phyloP scores from a whole-genome alignment of 2,113 vertebrate species.

The Gambusia holbrooki region DNA sequence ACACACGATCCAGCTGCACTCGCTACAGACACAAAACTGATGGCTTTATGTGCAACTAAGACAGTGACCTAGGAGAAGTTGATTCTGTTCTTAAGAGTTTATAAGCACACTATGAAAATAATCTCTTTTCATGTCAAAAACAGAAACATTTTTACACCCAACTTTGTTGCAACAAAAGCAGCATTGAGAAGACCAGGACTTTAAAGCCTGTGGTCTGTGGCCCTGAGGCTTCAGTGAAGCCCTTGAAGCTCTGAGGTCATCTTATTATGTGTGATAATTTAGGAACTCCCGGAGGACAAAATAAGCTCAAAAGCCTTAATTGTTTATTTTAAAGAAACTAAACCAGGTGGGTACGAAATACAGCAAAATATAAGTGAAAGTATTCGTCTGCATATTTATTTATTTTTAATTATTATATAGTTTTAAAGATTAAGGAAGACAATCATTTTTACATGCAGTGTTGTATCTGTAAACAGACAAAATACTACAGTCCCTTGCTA shows the following conservation, averaged over 20 bases:
- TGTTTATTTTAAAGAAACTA: conserved; percentile 15
- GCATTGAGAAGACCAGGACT: conserved; percentile 31
- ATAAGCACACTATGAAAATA: conserved; percentile 7
- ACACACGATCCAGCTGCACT: not conserved
- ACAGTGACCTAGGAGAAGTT: not conserved
- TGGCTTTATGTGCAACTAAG: not conserved
- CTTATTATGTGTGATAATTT: conserved; percentile 46
- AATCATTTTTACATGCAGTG: not conserved
- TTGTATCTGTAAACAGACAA: not conserved
- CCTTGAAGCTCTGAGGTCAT: conserved; percentile 34
- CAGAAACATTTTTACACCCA: not conserved
- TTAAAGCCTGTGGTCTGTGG: conserved; percentile 18
- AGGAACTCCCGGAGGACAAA: conserved; percentile 33
- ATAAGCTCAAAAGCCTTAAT: conserved; percentile 14
- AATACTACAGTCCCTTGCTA: not conserved
- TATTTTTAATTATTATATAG: not conserved
- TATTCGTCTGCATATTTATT: not conserved
- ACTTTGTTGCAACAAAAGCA: conserved; percentile 25
- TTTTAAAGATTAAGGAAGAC: not conserved
- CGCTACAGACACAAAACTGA: not conserved
- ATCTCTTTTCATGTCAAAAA: conserved; percentile 9
- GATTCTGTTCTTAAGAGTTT: not conserved
- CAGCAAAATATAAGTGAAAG: not conserved
- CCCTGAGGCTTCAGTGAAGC: conserved; percentile 16
- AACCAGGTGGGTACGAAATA: not conserved